phyloP scores from a whole-genome alignment of 2,113 vertebrate species.

The Bagarius yarrelli region DNA sequence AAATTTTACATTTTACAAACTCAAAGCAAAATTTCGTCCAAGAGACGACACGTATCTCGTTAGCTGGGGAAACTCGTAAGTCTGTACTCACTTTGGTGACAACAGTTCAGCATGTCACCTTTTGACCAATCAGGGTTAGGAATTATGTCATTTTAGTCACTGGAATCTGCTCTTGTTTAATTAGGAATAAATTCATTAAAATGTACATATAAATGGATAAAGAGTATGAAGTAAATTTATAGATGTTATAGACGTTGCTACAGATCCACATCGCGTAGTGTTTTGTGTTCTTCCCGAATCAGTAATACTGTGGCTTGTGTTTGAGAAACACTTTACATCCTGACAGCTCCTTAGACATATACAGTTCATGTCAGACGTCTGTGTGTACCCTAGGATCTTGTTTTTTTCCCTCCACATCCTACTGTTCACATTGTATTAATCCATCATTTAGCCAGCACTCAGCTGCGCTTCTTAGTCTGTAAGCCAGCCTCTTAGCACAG shows the following conservation, averaged over 20 bases:
- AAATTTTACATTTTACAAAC: no score
- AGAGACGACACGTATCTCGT: no score
- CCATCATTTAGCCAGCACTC: constrained; percentile 42
- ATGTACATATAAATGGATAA: background rate
- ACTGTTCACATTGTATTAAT: constrained; percentile 14
- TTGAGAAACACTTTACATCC: background rate
- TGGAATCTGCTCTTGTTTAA: background rate
- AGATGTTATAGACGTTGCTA: background rate
- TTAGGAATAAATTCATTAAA: background rate
- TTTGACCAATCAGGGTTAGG: no score
- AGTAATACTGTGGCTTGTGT: background rate
- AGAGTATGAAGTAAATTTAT: background rate
- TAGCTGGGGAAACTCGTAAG: no score
- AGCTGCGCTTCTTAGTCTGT: constrained; percentile 41
- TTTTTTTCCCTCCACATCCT: background rate
- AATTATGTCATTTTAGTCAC: no score
- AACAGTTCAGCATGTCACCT: no score
- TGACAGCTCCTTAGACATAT: background rate
- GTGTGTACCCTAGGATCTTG: background rate
- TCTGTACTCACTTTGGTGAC: no score
- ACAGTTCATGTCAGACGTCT: background rate
- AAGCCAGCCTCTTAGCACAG: constrained; percentile 51
- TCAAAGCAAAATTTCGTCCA: no score
- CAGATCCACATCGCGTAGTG: background rate
- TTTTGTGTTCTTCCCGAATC: background rate